phyloP scores from a whole-genome alignment of 2,797 vertebrate genomes.

The Oreochromis mossambicus region DNA sequence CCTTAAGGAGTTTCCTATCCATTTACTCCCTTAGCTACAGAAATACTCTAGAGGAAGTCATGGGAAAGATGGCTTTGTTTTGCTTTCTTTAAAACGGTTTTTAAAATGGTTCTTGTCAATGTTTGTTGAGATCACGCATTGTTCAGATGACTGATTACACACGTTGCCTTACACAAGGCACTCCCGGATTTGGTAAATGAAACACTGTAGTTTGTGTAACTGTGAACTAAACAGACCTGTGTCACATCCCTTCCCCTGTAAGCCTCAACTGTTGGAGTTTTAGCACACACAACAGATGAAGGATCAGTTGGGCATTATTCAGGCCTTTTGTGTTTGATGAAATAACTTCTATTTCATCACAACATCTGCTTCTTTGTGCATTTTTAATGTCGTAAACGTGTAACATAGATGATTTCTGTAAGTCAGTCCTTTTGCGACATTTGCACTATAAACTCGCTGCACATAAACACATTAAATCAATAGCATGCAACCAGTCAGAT shows the following conservation, averaged over 20 bases:
- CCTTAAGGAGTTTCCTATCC: not conserved
- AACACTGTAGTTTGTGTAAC: slow-evolving; percentile 4
- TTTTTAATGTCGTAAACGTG: not conserved
- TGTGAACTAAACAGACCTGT: slow-evolving; percentile 23
- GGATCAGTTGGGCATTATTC: slow-evolving; percentile 23
- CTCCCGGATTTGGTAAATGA: slow-evolving; percentile 31
- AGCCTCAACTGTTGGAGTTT: slow-evolving; percentile 38
- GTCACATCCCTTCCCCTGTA: slow-evolving; percentile 30
- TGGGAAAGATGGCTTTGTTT: not conserved
- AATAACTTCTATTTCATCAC: not conserved
- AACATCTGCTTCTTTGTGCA: not conserved
- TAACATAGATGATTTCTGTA: not conserved
- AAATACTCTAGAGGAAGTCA: not conserved
- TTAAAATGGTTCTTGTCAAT: not conserved
- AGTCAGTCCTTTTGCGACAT: not conserved
- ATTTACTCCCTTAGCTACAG: not conserved
- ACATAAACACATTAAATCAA: not conserved
- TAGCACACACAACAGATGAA: slow-evolving; percentile 26
- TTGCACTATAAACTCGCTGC: not conserved
- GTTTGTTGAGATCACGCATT: not conserved
- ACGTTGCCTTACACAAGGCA: slow-evolving; percentile 18
- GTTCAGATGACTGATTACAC: slow-evolving; percentile 19
- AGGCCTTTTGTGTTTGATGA: not conserved
- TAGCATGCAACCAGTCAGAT: not conserved
- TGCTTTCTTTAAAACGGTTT: not conserved